Evolutionary conservation across 2,888 invertebrate genomes (phyloP).

Genomic region (Glaucopsyche alexis): DNA sequence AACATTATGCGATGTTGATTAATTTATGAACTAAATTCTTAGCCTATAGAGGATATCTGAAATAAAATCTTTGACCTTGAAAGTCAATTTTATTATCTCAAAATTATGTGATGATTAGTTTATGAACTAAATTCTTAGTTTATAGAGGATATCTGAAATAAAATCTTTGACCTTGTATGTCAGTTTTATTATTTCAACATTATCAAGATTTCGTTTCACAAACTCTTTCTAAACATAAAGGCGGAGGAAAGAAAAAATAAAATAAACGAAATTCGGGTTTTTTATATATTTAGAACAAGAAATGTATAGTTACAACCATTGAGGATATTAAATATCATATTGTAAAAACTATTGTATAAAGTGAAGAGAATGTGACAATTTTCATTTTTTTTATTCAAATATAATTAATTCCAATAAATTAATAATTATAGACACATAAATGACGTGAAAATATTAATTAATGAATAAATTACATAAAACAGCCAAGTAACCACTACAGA

Average conservation of each 20-base stretch:
- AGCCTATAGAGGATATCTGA: constrained; percentile 17
- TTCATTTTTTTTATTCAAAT: constrained; percentile 71
- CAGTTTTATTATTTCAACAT: constrained; percentile 22
- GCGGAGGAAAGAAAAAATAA: constrained; percentile 45
- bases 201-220: constrained; percentile 3
- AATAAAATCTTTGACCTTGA: constrained; percentile 25
- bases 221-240: constrained; percentile 29
- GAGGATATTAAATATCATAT: constrained; percentile 81
- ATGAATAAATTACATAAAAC: constrained; percentile 75
- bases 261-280: constrained; percentile 57
- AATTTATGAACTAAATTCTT: neutral
- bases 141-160: constrained; percentile 22
- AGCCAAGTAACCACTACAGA: constrained; percentile 76
- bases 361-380: constrained; percentile 79
- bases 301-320: constrained; percentile 82
- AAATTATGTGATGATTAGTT: neutral
- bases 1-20: neutral
- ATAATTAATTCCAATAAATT: constrained; percentile 76
- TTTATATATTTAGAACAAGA: constrained; percentile 82
- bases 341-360: constrained; percentile 81
- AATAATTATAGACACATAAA: constrained; percentile 79
- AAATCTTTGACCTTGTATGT: constrained; percentile 25
- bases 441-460: constrained; percentile 77
- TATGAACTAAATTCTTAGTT: neutral
- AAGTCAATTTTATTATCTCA: constrained; percentile 25